Conservation (phyloP, 2,113 vertebrate genomes). For the Mirza zaza region DNA sequence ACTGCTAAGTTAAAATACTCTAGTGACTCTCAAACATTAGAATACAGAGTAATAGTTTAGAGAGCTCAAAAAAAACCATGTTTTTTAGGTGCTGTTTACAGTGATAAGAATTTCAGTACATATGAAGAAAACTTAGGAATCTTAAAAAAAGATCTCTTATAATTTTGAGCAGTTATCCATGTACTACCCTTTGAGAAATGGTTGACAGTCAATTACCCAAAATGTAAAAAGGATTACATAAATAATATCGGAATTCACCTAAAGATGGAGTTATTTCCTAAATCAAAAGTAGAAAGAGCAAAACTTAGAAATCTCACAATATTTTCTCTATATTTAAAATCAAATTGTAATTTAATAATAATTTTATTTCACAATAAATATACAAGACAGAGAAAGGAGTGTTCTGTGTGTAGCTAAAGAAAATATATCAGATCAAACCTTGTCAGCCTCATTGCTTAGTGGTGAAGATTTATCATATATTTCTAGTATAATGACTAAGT, state of each 20-base stretch:
- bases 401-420: neutral
- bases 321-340: neutral
- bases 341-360: neutral
- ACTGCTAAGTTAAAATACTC: neutral
- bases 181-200: neutral
- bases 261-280: neutral
- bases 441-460: neutral
- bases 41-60: neutral
- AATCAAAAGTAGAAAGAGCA: neutral
- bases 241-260: neutral
- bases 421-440: neutral
- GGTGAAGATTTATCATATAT: neutral
- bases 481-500: neutral
- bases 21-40: neutral
- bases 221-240: neutral
- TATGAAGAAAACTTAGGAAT: neutral
- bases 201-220: neutral
- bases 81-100: neutral
- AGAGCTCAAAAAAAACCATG: neutral
- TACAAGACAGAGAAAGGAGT: neutral
- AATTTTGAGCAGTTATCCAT: neutral
- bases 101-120: neutral
- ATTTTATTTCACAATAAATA: neutral
- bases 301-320: neutral
- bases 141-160: neutral